Evolutionary conservation across 2,888 invertebrate genomes (phyloP).

Genomic region (Drosophila picticornis): DNA sequence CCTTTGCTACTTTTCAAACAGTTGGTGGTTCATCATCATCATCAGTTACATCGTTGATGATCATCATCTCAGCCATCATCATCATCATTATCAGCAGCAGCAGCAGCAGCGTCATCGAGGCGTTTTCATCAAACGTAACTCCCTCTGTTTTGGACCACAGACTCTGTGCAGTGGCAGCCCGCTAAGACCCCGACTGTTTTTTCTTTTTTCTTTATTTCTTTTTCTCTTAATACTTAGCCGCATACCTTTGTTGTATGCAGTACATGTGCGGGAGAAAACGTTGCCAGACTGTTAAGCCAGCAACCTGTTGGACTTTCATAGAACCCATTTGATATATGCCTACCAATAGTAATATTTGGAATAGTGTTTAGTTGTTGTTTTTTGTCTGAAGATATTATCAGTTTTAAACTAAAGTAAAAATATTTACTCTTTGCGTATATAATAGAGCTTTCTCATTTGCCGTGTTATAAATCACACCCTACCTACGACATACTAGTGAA

Average conservation of each 20-base stretch:
- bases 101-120: constrained; percentile 35
- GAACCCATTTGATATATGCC: neutral
- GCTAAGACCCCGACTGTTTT: constrained; percentile 54
- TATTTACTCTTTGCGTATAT: neutral
- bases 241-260: constrained; percentile 53
- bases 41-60: constrained; percentile 11
- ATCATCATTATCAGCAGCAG: constrained; percentile 12
- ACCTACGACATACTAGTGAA: neutral
- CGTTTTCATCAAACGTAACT: constrained; percentile 56
- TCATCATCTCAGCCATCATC: constrained; percentile 34
- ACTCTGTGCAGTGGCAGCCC: constrained; percentile 41
- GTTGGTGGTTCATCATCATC: constrained; percentile 53
- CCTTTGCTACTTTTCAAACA: constrained; percentile 56
- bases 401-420: neutral
- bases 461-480: constrained; percentile 7
- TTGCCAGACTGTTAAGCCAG: constrained; percentile 60
- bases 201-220: constrained; percentile 29
- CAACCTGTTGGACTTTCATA: constrained; percentile 16
- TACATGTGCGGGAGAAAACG: constrained; percentile 44
- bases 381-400: neutral
- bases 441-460: neutral
- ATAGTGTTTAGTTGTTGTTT: neutral
- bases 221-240: constrained; percentile 56
- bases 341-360: neutral
- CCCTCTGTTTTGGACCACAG: constrained; percentile 47